Conservation (phyloP, 2,797 vertebrate species). For the Lagodon rhomboides region DNA sequence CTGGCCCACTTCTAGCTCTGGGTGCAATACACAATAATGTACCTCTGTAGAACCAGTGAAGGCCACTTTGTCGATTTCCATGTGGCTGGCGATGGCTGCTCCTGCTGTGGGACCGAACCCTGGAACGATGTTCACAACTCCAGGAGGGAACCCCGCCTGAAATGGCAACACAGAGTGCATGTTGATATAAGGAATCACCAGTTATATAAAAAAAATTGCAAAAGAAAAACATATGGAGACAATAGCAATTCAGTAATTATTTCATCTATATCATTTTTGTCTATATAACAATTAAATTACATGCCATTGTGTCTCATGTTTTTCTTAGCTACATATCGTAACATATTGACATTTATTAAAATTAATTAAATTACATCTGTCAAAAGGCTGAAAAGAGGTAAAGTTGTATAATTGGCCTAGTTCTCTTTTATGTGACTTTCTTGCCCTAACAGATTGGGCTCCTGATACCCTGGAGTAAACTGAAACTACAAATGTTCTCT, state of each 20-base stretch:
- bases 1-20: no score
- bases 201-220: not conserved
- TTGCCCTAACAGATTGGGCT: not conserved
- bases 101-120: slow-evolving; percentile 94
- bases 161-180: slow-evolving; percentile 10
- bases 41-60: slow-evolving; percentile 97
- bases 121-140: slow-evolving; percentile 96
- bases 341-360: not conserved
- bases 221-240: no score
- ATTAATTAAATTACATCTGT: not conserved
- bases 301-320: not conserved
- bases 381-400: not conserved
- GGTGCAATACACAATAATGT: not conserved
- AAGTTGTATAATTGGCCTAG: not conserved
- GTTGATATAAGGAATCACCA: not conserved
- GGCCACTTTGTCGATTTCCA: slow-evolving; percentile 93
- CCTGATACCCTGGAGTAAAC: not conserved
- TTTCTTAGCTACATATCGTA: not conserved
- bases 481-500: not conserved
- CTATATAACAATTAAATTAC: not conserved
- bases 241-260: not conserved
- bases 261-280: not conserved
- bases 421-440: not conserved
- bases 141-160: slow-evolving; percentile 89
- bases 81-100: slow-evolving; percentile 92